These are phyloP conservation scores for Nothoprocta perdicaria DNA, from an alignment of 2,113 vertebrate species.

Conservation along the genomic window DNA sequence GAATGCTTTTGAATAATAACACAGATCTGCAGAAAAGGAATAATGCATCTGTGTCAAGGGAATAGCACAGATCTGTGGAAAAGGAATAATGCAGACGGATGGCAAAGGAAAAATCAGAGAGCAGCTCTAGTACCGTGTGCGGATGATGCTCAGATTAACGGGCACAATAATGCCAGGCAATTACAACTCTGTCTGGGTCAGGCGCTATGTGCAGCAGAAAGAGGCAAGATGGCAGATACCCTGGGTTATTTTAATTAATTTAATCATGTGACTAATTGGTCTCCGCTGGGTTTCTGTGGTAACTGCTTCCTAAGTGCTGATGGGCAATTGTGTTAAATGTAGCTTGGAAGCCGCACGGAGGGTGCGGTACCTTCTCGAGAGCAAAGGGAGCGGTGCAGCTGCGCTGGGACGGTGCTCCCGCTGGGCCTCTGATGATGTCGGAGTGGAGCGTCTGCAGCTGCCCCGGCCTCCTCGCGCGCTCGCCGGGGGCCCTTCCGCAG, in stretches of 20 bases:
- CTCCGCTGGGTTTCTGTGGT: conserved; percentile 88
- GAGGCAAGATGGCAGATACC: conserved; percentile 82
- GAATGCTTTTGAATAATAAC: conserved; percentile 50
- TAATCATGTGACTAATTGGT: conserved; percentile 89
- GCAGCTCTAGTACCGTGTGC: conserved; percentile 19
- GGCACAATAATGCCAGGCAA: conserved; percentile 64
- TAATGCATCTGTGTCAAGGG: conserved; percentile 12
- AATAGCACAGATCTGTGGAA: conserved; percentile 22
- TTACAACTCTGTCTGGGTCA: conserved; percentile 73
- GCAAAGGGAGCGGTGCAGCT: conserved; percentile 78
- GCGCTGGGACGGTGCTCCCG: conserved; percentile 77
- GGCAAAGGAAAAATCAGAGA: conserved; percentile 64
- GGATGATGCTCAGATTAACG: conserved; percentile 67
- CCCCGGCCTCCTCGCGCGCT: conserved; percentile 35
- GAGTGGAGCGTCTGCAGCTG: conserved; percentile 71
- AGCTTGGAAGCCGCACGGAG: conserved; percentile 82
- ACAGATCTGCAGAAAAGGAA: conserved; percentile 48
- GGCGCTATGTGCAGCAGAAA: conserved; percentile 68
- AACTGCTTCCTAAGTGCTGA: conserved; percentile 86
- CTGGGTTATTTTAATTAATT: conserved; percentile 87
- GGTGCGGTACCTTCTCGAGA: conserved; percentile 77
- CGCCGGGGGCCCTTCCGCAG: not conserved
- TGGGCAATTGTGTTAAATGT: conserved; percentile 87
- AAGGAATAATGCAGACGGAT: not conserved
- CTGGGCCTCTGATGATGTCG: conserved; percentile 79